A percentile compares a stretch with the other conserved stretches of the same genome.
Evolutionary conservation across 1,140 invertebrate genomes (phyloP).

Genomic region (Meloidogyne exigua): DNA sequence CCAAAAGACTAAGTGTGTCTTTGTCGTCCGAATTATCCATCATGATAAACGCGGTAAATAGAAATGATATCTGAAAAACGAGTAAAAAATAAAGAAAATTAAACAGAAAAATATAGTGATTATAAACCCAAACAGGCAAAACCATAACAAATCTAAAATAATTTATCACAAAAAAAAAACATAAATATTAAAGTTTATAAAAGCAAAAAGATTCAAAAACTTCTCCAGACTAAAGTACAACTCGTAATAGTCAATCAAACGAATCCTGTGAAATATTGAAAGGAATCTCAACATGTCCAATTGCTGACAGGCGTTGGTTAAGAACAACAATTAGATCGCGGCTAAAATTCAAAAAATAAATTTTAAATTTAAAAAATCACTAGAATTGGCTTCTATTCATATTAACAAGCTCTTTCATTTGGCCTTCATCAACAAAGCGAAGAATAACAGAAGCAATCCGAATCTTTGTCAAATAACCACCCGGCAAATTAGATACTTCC

Average conservation of each 20-base stretch:
- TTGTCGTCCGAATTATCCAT: background rate
- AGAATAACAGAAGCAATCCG: conserved; percentile 31
- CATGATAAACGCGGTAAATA: too few species aligned
- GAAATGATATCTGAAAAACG: too few species aligned
- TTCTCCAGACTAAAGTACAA: too few species aligned
- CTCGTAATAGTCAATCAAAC: background rate
- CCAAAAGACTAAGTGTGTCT: background rate
- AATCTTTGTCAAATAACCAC: conserved; percentile 34
- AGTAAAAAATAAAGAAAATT: too few species aligned
- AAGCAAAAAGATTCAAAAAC: too few species aligned
- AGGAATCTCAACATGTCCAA: conserved; percentile 26
- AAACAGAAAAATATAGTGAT: too few species aligned
- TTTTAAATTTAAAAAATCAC: conserved; percentile 6
- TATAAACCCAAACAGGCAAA: too few species aligned
- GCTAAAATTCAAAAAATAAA: conserved; percentile 14
- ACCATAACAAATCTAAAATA: too few species aligned
- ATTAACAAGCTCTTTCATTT: conserved; percentile 26
- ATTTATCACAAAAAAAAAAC: too few species aligned
- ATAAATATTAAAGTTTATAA: too few species aligned
- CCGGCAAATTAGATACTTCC: conserved; percentile 20
- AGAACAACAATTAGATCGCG: conserved; percentile 11
- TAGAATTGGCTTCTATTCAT: conserved; percentile 28
- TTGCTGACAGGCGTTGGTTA: conserved; percentile 25
- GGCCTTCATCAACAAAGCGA: conserved; percentile 26
- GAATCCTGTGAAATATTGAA: conserved; percentile 21